Base-by-base conservation (phyloP, 37 sponge, comb jelly and placozoan genomes). In the Lycopodina hypogea region DNA sequence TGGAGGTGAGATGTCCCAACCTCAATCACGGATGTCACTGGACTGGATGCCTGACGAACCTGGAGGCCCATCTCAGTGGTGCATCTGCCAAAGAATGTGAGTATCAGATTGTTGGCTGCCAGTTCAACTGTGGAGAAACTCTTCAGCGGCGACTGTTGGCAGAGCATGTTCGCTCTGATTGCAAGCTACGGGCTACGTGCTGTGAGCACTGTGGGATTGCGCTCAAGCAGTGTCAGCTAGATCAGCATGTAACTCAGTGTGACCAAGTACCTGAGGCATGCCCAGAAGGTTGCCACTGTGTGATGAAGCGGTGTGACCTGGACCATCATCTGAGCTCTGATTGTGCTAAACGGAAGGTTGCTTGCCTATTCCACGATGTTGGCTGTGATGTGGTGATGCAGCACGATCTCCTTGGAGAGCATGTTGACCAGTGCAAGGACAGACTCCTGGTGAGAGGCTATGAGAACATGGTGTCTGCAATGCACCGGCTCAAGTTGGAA, bases 1-100 rank as follows among this genome's bases (percentile, higher is more conserved):
- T 82, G 18, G 37, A 63, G 40, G 68, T 82, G 42, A 45, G 63
- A 32, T 84, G 84, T 29, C n/a, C 42, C 48, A 76, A 77, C 57
- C 32, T 18, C 6, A 42, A 3, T 24, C 33, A 37, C 32, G 84
- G 84, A 1, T 84, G 84, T 48, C 11, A 77, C 14, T 84, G 84
- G 84, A 23, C 64, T n/a, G 84, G 78, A n/a, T 3, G 17, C 45
- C 30, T 84, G 42, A 58, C 39, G 24, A 71, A 77, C 24, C 37
- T 52, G 36, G 78, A 67, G 32, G 45, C 17, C 7, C 79, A 78
- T 36, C 53, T 78, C 21, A 23, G 6, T 26, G 12, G 28, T 18
- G 28, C 4, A 7, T 72, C 68, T 4, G 29, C 9, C 52, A 58
- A 75, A 36, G 76, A 55, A 1, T 80, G 81, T 48, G 59, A n/a